Evolutionary conservation across 2,888 invertebrate species (phyloP), one percentile per base, ranked within the genome.

Genomic region (Kryphioiulus occultus): DNA sequence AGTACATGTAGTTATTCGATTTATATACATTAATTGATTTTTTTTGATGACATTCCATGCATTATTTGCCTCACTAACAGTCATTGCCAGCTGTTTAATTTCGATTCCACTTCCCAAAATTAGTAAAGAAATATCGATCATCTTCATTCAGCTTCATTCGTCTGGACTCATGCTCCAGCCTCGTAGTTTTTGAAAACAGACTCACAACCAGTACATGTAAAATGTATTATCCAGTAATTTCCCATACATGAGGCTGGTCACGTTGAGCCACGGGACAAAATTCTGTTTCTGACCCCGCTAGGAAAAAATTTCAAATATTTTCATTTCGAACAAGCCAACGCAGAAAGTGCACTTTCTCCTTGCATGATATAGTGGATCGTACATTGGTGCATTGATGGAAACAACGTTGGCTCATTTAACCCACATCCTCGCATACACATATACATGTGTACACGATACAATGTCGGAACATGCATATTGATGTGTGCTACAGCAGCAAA

Each of bases 401-500:
- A 68, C 68, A 68, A 68, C 68, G 68, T 12, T 68, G 68, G 68
- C 68, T n/a, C 68, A 68, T 68, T 68, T 68, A 68, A 68, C 68
- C 68, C 68, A 26, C 26, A 68, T 68, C n/a, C 15, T 19, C 53
- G 53, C 42, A 42, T 53, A 19, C 19, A 53, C 53, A 26, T 9
- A 44, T 44, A 35, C 35, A 35, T 35, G 35, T 35, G n/a, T n/a
- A n/a, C n/a, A n/a, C n/a, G n/a, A 59, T 59, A 59, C 59, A 59
- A 59, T 22, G 59, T 59, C 22, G 68, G 1, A 68, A 68, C 26
- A 12, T 68, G 68, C 26, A 68, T 26, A 68, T 26, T 2, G 68
- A 68, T 68, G 68, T n/a, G 68, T 26, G 59, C 59, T 9, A 22
- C 59, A 22, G 68, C 68, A 68, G 68, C 68, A 68, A 68, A 68